These are phyloP conservation scores for Eretmocerus hayati DNA, from an alignment of 2,888 invertebrate genomes.

Conservation along the genomic window DNA sequence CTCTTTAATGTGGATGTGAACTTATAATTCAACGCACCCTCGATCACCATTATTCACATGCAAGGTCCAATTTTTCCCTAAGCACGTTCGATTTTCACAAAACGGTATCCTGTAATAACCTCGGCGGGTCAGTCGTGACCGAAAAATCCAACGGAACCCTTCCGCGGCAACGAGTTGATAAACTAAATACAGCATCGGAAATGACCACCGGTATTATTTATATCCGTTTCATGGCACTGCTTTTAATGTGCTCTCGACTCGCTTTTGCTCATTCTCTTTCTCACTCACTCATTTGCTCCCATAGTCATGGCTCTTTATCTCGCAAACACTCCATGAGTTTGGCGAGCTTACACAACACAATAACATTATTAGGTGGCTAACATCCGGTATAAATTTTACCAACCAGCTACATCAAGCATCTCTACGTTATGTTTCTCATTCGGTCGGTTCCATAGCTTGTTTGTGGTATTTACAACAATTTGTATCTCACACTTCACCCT, in stretches of 20 bases:
- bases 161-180: constrained; percentile 31
- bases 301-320: constrained; percentile 25
- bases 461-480: constrained; percentile 16
- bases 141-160: constrained; percentile 30
- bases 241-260: constrained; percentile 32
- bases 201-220: constrained; percentile 42
- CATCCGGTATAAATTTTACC: constrained; percentile 44
- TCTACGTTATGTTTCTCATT: too few species aligned
- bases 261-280: constrained; percentile 11
- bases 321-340: constrained; percentile 17
- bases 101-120: constrained; percentile 37
- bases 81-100: constrained; percentile 29
- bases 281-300: constrained; percentile 1
- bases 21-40: too few species aligned
- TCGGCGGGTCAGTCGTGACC: constrained; percentile 26
- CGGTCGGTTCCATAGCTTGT: background rate
- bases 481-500: constrained; percentile 11
- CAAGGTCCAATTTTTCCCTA: too few species aligned
- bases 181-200: constrained; percentile 44
- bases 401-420: constrained; percentile 20
- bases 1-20: too few species aligned
- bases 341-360: constrained; percentile 40
- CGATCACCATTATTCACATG: too few species aligned
- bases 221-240: constrained; percentile 34
- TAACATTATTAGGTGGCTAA: constrained; percentile 44